Evolutionary conservation across 1,140 invertebrate genomes (phyloP).

Genomic region (Hyposmocoma kahamanoa): DNA sequence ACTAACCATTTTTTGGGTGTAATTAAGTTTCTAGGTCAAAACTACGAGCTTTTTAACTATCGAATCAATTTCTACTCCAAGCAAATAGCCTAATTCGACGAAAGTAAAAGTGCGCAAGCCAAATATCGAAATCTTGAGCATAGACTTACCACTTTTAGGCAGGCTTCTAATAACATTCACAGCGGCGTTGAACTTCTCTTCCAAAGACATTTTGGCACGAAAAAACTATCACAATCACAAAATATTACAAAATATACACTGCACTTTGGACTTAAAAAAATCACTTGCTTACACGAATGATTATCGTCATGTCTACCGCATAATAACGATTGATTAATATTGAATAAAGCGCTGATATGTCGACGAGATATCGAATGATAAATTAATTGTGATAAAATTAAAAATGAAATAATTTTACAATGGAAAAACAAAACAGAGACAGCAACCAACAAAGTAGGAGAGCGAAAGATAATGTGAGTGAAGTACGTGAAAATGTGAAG

Average conservation of each 20-base stretch:
- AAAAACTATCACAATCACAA: slow-evolving; percentile 26
- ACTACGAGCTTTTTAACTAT: too few relatives aligned
- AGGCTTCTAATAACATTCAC: slow-evolving; percentile 91
- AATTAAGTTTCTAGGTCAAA: too few relatives aligned
- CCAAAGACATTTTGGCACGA: slow-evolving; percentile 77
- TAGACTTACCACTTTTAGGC: slow-evolving; percentile 88
- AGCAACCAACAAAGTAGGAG: too few relatives aligned
- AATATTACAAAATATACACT: slow-evolving; percentile 28
- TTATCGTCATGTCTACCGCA: not conserved
- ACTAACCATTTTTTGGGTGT: too few relatives aligned
- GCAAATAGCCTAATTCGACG: too few relatives aligned
- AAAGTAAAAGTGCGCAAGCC: too few relatives aligned
- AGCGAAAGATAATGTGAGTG: too few relatives aligned
- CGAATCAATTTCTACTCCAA: too few relatives aligned
- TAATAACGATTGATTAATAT: not conserved
- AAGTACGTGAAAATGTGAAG: too few relatives aligned
- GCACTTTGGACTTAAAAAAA: slow-evolving; percentile 55
- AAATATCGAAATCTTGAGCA: too few relatives aligned
- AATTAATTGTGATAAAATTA: not conserved
- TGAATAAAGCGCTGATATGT: not conserved
- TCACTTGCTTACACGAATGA: not conserved
- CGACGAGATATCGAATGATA: not conserved
- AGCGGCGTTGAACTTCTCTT: slow-evolving; percentile 90
- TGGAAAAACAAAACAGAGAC: too few relatives aligned
- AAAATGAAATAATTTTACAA: too few relatives aligned